Conservation (phyloP, 30 jellyfish, hydroid and myxozoan species). For the Pelagia noctiluca region DNA sequence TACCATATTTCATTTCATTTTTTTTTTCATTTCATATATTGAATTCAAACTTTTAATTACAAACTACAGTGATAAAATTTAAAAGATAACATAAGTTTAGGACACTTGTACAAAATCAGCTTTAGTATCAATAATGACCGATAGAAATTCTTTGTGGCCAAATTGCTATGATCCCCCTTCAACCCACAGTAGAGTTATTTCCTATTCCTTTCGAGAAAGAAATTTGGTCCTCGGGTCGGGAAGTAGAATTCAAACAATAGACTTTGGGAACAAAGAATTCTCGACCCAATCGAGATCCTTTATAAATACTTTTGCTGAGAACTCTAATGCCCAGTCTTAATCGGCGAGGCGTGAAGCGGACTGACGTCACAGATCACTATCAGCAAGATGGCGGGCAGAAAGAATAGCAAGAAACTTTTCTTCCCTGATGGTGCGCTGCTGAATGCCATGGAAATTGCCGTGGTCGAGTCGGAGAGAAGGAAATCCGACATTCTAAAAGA, state of each 20-base stretch:
- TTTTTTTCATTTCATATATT: too few relatives aligned
- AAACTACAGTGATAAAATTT: too few relatives aligned
- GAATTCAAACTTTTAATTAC: too few relatives aligned
- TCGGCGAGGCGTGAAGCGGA: neutral
- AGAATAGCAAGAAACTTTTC: slow-evolving; percentile 62
- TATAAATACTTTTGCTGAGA: neutral
- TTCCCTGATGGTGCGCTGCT: slow-evolving; percentile 98
- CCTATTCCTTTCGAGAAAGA: too few relatives aligned
- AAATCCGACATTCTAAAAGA: slow-evolving; percentile 92
- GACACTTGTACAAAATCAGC: too few relatives aligned
- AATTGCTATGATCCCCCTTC: too few relatives aligned
- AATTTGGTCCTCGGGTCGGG: neutral
- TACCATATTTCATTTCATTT: too few relatives aligned
- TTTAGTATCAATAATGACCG: too few relatives aligned
- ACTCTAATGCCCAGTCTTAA: neutral
- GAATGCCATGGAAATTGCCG: slow-evolving; percentile 96
- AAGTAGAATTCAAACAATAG: neutral
- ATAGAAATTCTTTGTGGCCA: too few relatives aligned
- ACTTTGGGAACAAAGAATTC: neutral
- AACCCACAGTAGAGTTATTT: too few relatives aligned
- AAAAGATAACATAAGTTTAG: too few relatives aligned
- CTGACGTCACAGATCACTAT: neutral
- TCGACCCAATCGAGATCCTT: slow-evolving; percentile 1
- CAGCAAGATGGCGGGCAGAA: slow-evolving; percentile 53
- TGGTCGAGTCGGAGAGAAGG: slow-evolving; percentile 98